Conservation (phyloP, 2,888 invertebrate species). For the Drosophila incognita region DNA sequence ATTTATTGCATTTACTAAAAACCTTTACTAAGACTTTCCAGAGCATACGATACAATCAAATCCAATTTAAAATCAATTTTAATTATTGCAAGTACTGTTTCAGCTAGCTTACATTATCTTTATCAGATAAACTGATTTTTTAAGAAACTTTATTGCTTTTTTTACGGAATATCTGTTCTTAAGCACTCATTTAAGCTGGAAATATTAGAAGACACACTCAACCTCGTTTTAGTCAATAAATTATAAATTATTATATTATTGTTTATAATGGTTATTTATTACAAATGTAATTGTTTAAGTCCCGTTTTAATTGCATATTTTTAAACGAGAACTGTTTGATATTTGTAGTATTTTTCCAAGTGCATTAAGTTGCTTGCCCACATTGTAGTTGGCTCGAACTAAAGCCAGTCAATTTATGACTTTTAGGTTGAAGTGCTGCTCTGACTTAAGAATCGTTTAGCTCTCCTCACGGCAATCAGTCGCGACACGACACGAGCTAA, state of each 20-base stretch:
- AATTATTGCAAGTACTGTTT: background rate
- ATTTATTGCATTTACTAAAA: background rate
- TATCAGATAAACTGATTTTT: background rate
- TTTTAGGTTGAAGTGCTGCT: constrained; percentile 10
- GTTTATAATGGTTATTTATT: background rate
- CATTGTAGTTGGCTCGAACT: background rate
- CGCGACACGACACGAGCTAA: constrained; percentile 42
- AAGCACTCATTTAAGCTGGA: background rate
- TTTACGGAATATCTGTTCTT: too few relatives aligned
- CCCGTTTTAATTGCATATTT: background rate
- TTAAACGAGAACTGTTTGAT: background rate
- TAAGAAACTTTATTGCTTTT: background rate
- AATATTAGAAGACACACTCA: background rate
- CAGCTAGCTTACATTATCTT: background rate
- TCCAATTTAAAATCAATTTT: background rate
- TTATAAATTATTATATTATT: background rate
- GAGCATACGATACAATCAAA: background rate
- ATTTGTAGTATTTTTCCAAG: background rate
- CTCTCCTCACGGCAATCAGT: constrained; percentile 30
- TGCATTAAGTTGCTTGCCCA: background rate
- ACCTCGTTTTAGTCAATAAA: background rate
- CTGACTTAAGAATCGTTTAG: constrained; percentile 34
- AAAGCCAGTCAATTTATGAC: constrained; percentile 19
- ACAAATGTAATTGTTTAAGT: background rate
- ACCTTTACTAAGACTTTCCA: background rate